phyloP scores from a whole-genome alignment of 2,797 vertebrate genomes.

The Atherinosoma microstoma region DNA sequence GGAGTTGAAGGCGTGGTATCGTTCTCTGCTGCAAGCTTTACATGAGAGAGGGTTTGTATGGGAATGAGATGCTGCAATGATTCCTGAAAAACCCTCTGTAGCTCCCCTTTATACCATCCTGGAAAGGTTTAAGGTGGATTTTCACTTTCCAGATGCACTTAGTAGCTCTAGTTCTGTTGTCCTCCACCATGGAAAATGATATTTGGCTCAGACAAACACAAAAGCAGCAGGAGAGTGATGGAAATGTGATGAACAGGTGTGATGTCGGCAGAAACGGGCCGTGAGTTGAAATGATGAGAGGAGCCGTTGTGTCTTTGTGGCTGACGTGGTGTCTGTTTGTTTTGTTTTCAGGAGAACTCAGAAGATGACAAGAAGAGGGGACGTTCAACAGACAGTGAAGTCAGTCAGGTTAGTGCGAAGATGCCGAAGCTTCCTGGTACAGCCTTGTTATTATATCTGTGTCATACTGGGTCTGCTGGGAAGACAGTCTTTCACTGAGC shows the following conservation, averaged over 20 bases:
- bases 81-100: neutral
- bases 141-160: neutral
- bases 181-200: neutral
- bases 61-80: neutral
- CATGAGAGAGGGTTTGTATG: neutral
- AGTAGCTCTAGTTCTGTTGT: neutral
- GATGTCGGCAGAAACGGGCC: too few relatives aligned
- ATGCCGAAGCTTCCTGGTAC: neutral
- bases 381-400: slow-evolving; percentile 90
- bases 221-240: neutral
- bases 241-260: neutral
- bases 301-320: neutral
- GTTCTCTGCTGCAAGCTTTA: slow-evolving; percentile 3
- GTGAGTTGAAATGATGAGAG: too few relatives aligned
- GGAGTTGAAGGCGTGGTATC: slow-evolving; percentile 49
- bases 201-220: rapidly evolving
- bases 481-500: too few relatives aligned
- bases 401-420: slow-evolving; percentile 84
- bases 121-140: neutral
- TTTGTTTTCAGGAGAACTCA: slow-evolving; percentile 84
- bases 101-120: slow-evolving; percentile 18
- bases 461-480: too few relatives aligned
- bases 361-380: slow-evolving; percentile 92
- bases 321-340: neutral
- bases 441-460: too few relatives aligned